phyloP scores from a whole-genome alignment of 2,888 invertebrate species.

The Phengaris arion region DNA sequence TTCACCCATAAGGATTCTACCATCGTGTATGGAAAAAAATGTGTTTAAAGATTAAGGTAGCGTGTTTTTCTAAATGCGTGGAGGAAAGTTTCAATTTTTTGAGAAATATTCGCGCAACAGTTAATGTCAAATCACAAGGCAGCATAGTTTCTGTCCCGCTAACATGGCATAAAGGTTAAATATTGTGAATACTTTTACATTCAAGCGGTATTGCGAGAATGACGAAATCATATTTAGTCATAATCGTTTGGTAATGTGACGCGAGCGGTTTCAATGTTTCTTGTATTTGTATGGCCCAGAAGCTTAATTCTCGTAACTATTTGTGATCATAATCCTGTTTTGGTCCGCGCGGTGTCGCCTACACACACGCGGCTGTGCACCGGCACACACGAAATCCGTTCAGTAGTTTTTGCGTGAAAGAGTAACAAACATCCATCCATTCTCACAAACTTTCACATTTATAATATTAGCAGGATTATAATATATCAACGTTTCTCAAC shows the following conservation, averaged over 20 bases:
- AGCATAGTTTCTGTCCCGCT: too few species aligned
- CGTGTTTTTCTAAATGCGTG: not conserved
- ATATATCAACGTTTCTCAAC: too few species aligned
- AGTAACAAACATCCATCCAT: too few species aligned
- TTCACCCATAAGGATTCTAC: too few species aligned
- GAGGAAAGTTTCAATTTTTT: not conserved
- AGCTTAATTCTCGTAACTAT: too few species aligned
- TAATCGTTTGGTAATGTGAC: not conserved
- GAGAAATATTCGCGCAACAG: not conserved
- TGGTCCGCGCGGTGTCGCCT: too few species aligned
- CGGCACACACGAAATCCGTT: too few species aligned
- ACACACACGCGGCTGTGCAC: too few species aligned
- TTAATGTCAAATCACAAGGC: not conserved
- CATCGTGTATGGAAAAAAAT: not conserved
- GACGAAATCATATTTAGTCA: not conserved
- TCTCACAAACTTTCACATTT: too few species aligned
- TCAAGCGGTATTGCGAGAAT: not conserved
- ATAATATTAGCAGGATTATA: too few species aligned
- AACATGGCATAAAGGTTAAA: not conserved
- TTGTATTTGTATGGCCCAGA: not conserved
- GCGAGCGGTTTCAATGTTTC: not conserved
- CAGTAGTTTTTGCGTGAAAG: too few species aligned
- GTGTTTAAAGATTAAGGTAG: not conserved
- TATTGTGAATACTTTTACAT: constrained; percentile 8
- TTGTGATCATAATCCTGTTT: too few species aligned